Base-by-base conservation (phyloP, 2,888 invertebrate genomes). In the Tenthredo mesomela region DNA sequence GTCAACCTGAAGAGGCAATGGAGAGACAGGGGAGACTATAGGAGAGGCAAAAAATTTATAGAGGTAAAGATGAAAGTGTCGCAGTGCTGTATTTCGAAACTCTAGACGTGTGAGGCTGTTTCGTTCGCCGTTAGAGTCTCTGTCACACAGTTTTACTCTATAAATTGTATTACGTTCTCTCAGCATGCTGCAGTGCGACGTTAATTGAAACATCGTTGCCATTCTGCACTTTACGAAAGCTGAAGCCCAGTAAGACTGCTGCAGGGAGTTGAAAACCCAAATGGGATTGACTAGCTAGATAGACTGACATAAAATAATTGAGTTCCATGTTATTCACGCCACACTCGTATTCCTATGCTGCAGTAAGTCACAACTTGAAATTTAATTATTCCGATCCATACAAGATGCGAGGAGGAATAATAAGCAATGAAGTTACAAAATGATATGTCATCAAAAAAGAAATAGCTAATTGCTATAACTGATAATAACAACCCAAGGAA, bases 141-240 rank as follows among this genome's bases (percentile, higher is more conserved):
- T 37, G 61, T 40, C 80, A 58, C 10, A 80, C 61, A 80, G 25
- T 80, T 61, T 80, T 80, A 37, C 80, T 18, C 58, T 40, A 80
- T 61, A 37, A 80, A 61, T 80, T 80, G 7, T 80, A 80, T 80
- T 58, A 80, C 21, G 58, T 61, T 61, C 61, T 61, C 40, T 61
- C n/a, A 40, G 21, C 40, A n/a, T 61, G 37, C 71, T 43, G 43
- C 43, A 33, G 80, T 25, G 61, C 40, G 80, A 80, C 80, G 80
- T 58, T 80, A 61, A 80, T 80, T 80, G 80, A 80, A 80, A 80
- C 80, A 61, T 61, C 80, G 80, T 58, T 80, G 58, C 61, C 80
- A 80, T 80, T 80, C 80, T 80, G 61, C 61, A 80, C 80, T 80
- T 80, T 37, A 61, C 37, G 21, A 58, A 80, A 80, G 58, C 80